Evolutionary conservation across 2,113 vertebrate genomes (phyloP).

Genomic region (Centropus unirufus): DNA sequence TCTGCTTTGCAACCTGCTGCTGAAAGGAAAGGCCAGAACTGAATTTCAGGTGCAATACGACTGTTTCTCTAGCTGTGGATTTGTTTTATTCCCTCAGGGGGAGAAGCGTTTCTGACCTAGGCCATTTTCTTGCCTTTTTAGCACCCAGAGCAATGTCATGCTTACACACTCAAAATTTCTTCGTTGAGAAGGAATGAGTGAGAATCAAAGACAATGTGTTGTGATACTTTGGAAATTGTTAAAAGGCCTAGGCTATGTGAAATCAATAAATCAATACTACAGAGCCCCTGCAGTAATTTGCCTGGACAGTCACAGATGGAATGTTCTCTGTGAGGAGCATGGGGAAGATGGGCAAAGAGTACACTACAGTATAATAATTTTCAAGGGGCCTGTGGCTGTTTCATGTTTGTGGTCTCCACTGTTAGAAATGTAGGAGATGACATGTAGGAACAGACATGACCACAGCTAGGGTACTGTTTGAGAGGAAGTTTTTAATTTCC

Average conservation of each 20-base stretch:
- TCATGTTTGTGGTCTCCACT: not conserved
- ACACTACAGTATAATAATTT: not conserved
- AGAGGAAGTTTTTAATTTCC: not conserved
- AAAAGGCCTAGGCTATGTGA: not conserved
- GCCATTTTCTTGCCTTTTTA: not conserved
- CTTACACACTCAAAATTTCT: not conserved
- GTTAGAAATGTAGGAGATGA: not conserved
- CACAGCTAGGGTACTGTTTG: not conserved
- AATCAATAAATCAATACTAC: not conserved
- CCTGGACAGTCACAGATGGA: not conserved
- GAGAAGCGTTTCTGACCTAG: not conserved
- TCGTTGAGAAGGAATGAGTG: not conserved
- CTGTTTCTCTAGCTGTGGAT: not conserved
- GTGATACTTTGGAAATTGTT: not conserved
- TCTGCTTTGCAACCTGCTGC: not conserved
- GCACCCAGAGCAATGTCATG: not conserved
- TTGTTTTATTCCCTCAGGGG: not conserved
- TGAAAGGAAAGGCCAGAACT: not conserved
- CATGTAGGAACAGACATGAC: not conserved
- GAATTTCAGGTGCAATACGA: not conserved
- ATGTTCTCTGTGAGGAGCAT: fast-evolving
- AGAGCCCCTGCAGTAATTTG: not conserved
- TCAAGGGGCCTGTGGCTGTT: fast-evolving
- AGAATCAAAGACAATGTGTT: not conserved
- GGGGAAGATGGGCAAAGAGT: not conserved